These are phyloP conservation scores for Troides aeacus DNA, from an alignment of 2,888 invertebrate genomes.

Conservation along the genomic window DNA sequence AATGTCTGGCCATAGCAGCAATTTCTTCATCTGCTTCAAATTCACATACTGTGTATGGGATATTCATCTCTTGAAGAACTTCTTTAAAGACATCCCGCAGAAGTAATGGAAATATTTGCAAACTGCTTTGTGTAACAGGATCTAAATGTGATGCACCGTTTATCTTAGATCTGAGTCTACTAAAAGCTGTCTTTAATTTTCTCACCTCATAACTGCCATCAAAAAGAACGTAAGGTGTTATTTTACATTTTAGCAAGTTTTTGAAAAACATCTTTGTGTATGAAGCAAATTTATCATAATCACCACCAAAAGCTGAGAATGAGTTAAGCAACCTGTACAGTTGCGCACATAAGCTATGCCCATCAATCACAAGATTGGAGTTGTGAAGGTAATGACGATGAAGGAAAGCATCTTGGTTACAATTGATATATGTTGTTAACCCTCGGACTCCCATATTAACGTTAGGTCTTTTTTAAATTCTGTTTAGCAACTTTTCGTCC, in stretches of 20 bases:
- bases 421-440: slow-evolving; percentile 88
- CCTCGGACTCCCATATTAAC: slow-evolving; percentile 89
- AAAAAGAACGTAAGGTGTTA: slow-evolving; percentile 86
- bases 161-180: slow-evolving; percentile 81
- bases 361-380: slow-evolving; percentile 87
- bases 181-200: slow-evolving; percentile 84
- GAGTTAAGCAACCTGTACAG: slow-evolving; percentile 82
- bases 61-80: slow-evolving; percentile 82
- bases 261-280: slow-evolving; percentile 84
- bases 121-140: slow-evolving; percentile 73
- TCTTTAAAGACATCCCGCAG: slow-evolving; percentile 87
- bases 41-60: slow-evolving; percentile 86
- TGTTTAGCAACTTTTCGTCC: too few species aligned
- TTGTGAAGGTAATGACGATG: slow-evolving; percentile 83
- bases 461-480: too few species aligned
- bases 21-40: slow-evolving; percentile 96
- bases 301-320: slow-evolving; percentile 89
- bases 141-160: slow-evolving; percentile 78
- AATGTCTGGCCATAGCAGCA: slow-evolving; percentile 87
- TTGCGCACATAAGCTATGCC: slow-evolving; percentile 86
- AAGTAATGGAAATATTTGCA: slow-evolving; percentile 86
- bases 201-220: slow-evolving; percentile 89
- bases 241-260: slow-evolving; percentile 83
- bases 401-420: slow-evolving; percentile 82
- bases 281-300: slow-evolving; percentile 88